These are phyloP conservation scores for Picathartes gymnocephalus DNA, from an alignment of 2,113 vertebrate species.

Conservation along the genomic window DNA sequence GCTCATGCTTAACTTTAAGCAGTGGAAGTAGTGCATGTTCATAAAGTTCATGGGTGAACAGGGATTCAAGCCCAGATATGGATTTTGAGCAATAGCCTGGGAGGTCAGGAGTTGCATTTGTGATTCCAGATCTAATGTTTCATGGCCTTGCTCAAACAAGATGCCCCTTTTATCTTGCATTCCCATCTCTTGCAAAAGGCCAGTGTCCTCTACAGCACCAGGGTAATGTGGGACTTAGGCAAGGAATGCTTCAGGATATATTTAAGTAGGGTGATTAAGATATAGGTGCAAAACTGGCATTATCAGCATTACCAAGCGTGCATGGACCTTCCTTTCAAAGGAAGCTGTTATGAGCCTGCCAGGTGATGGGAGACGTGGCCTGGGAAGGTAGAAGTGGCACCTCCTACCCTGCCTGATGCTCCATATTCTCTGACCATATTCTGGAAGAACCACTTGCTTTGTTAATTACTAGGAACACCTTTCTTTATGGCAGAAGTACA, in stretches of 20 bases:
- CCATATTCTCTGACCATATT: not conserved
- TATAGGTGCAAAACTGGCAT: not conserved
- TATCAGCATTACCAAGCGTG: not conserved
- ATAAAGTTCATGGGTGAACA: not conserved
- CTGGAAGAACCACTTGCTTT: not conserved
- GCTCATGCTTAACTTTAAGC: not conserved
- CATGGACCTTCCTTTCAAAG: not conserved
- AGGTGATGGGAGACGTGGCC: not conserved
- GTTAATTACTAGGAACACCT: not conserved
- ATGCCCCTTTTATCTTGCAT: not conserved
- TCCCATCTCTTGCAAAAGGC: not conserved
- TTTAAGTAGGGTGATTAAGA: not conserved
- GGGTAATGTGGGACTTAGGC: not conserved
- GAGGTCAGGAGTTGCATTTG: accelerated
- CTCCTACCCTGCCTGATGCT: not conserved
- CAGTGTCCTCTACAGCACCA: not conserved
- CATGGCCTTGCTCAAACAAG: accelerated
- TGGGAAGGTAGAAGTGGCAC: not conserved
- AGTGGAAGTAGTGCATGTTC: not conserved
- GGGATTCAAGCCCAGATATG: not conserved
- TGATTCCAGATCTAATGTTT: not conserved
- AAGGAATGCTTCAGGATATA: not conserved
- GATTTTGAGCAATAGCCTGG: not conserved
- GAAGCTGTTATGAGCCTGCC: not conserved
- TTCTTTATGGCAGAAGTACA: not conserved